A percentile compares a stretch with the other conserved stretches of the same genome.
These are phyloP conservation scores for Branchinecta lynchi DNA, from an alignment of 1,140 invertebrate genomes.

Conservation along the genomic window DNA sequence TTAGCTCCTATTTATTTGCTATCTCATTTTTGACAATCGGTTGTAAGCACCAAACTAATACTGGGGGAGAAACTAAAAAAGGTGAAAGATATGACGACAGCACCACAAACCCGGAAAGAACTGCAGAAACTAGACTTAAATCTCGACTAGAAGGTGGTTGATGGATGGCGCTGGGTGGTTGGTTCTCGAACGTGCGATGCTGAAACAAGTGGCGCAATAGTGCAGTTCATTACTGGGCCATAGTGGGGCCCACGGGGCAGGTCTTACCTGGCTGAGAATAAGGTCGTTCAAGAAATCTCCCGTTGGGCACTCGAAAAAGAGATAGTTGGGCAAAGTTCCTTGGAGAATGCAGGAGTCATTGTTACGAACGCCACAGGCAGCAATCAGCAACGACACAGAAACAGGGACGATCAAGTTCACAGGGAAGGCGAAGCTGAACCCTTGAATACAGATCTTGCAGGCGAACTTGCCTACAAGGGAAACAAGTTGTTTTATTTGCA, in stretches of 20 bases:
- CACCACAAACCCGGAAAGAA: too few species aligned
- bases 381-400: constrained; percentile 68
- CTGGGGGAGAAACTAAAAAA: too few species aligned
- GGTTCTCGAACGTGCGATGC: too few species aligned
- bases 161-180: too few species aligned
- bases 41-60: too few species aligned
- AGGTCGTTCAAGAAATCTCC: constrained; percentile 67
- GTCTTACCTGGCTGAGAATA: constrained; percentile 49
- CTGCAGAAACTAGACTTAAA: too few species aligned
- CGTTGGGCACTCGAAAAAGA: constrained; percentile 74
- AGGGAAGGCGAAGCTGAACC: constrained; percentile 89
- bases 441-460: constrained; percentile 90
- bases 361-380: constrained; percentile 67
- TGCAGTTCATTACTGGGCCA: background rate
- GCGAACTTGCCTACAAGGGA: constrained; percentile 58
- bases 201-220: background rate
- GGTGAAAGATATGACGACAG: too few species aligned
- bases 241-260: background rate
- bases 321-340: constrained; percentile 62
- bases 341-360: constrained; percentile 77
- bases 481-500: too few species aligned
- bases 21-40: too few species aligned
- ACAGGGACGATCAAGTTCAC: constrained; percentile 81
- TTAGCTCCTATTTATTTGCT: too few species aligned
- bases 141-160: too few species aligned